These are phyloP conservation scores for Peromyscus aztecus DNA, from an alignment of 2,797 vertebrate genomes.

Conservation along the genomic window DNA sequence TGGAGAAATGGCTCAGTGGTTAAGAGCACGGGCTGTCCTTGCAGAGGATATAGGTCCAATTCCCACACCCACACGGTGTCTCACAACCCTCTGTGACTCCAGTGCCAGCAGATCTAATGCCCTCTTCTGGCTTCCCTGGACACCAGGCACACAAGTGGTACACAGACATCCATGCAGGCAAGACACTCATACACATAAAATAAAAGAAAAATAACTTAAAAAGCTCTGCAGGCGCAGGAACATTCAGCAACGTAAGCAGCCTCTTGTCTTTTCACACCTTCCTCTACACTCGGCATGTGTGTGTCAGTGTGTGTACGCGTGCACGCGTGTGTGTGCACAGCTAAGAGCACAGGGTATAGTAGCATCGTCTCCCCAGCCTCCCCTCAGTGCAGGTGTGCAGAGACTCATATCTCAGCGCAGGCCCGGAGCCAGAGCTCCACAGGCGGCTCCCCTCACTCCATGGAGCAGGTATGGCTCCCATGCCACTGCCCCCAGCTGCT, in stretches of 20 bases:
- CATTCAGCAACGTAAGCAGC: neutral
- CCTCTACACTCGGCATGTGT: neutral
- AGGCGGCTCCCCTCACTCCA: too few species aligned
- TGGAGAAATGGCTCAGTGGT: neutral
- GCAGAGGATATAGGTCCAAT: neutral
- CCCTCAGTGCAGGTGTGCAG: neutral
- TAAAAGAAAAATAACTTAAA: neutral
- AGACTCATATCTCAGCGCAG: neutral
- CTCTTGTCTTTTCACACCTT: neutral
- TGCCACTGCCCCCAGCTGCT: neutral
- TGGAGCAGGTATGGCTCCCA: neutral
- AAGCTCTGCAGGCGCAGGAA: neutral
- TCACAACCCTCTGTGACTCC: neutral
- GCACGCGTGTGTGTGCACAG: neutral
- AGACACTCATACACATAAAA: neutral
- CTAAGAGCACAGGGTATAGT: neutral
- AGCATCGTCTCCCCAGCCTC: neutral
- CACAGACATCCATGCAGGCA: neutral
- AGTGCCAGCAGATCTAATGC: neutral
- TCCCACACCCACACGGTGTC: neutral
- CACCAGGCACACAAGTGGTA: neutral
- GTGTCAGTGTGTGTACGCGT: neutral
- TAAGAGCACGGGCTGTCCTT: neutral
- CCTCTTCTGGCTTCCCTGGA: too few species aligned
- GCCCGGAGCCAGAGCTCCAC: rapidly evolving